phyloP scores from a whole-genome alignment of 2,113 vertebrate species.

The Meleagris gallopavo region DNA sequence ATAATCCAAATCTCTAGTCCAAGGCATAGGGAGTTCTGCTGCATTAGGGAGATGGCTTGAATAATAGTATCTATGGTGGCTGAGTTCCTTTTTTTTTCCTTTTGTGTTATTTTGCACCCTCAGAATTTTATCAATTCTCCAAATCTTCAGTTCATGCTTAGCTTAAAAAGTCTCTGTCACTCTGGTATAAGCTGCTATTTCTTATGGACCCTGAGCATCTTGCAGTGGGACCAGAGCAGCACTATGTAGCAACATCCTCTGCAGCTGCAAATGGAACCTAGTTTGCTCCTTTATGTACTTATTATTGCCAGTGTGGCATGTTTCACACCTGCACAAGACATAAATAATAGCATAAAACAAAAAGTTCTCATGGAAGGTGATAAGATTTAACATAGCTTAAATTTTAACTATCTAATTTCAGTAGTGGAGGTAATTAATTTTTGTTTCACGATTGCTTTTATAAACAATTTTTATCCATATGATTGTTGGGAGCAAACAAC shows the following conservation, averaged over 20 bases:
- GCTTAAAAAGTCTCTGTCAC: not conserved
- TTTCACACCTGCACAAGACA: conserved; percentile 4
- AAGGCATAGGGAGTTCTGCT: not conserved
- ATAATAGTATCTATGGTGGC: too few species aligned
- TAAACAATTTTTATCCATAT: conserved; percentile 27
- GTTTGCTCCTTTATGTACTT: not conserved
- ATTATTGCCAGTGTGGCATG: not conserved
- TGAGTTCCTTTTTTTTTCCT: too few species aligned
- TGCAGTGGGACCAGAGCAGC: not conserved
- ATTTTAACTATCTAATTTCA: conserved; percentile 10
- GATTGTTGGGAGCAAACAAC: not conserved
- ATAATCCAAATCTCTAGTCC: not conserved
- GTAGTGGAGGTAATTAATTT: conserved; percentile 2
- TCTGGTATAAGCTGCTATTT: not conserved
- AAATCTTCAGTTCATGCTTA: not conserved
- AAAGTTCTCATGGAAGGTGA: not conserved
- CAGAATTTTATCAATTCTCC: not conserved
- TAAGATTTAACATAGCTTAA: not conserved
- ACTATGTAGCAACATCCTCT: not conserved
- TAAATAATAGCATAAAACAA: not conserved
- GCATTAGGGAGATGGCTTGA: not conserved
- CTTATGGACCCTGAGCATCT: not conserved
- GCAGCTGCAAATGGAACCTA: not conserved
- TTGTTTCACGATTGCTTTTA: not conserved
- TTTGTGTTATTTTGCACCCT: not conserved